phyloP scores from a whole-genome alignment of 2,888 invertebrate species.

The Drosophila gaucha region DNA sequence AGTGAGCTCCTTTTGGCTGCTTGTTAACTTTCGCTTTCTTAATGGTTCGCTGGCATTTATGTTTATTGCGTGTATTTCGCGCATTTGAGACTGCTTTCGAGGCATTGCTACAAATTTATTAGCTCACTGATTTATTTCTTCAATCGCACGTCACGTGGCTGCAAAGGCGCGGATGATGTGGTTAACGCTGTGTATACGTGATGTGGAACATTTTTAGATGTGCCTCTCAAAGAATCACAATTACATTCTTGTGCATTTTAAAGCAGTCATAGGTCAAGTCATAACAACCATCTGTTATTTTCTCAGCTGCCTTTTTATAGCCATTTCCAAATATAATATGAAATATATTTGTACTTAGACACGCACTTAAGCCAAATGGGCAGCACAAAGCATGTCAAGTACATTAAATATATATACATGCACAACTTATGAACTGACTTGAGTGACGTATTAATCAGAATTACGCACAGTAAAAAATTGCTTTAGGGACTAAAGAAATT shows the following conservation, averaged over 20 bases:
- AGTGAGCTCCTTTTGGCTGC: slow-evolving; percentile 3
- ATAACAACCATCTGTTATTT: not conserved
- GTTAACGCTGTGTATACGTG: slow-evolving; percentile 15
- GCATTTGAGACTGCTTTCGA: slow-evolving; percentile 17
- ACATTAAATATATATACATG: slow-evolving; percentile 2
- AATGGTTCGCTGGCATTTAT: slow-evolving; percentile 60
- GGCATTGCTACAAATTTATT: slow-evolving; percentile 55
- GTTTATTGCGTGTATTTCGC: slow-evolving; percentile 17
- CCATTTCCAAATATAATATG: slow-evolving; percentile 1
- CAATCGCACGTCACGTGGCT: slow-evolving; percentile 50
- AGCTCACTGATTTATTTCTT: slow-evolving; percentile 67
- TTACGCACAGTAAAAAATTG: slow-evolving; percentile 12
- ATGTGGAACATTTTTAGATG: not conserved
- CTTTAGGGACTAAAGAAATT: not conserved
- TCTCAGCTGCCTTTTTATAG: not conserved
- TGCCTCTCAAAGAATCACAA: not conserved
- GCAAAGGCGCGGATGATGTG: slow-evolving; percentile 1
- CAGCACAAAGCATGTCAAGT: not conserved
- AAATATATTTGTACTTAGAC: not conserved
- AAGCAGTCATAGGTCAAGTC: not conserved
- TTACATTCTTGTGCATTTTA: slow-evolving; percentile 1
- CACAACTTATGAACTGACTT: slow-evolving; percentile 13
- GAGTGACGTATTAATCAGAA: slow-evolving; percentile 20
- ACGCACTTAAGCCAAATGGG: slow-evolving; percentile 11
- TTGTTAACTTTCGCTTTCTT: slow-evolving; percentile 42